Conservation (phyloP, 2,113 vertebrate species). For the Raja brachyura region DNA sequence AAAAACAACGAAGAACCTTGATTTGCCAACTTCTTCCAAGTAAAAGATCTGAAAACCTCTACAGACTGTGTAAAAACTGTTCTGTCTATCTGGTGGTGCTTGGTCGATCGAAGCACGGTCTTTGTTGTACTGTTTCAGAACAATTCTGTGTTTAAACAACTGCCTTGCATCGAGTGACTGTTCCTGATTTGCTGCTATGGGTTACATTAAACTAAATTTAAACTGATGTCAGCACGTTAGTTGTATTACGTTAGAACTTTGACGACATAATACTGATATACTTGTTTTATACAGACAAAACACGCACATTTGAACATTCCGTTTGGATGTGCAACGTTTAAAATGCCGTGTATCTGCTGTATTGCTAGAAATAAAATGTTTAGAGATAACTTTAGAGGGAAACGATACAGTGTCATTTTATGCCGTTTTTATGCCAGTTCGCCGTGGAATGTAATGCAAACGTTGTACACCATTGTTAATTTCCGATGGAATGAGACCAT, state of each 20-base stretch:
- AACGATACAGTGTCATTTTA: not conserved
- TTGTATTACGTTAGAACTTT: slow-evolving; percentile 12
- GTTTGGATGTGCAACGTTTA: slow-evolving; percentile 10
- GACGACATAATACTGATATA: not conserved
- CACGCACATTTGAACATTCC: not conserved
- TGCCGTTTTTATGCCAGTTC: not conserved
- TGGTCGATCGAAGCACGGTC: slow-evolving; percentile 27
- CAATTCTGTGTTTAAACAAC: slow-evolving; percentile 27
- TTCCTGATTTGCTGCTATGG: slow-evolving; percentile 31
- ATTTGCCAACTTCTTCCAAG: not conserved
- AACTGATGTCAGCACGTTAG: slow-evolving; percentile 22
- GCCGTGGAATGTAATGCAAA: not conserved
- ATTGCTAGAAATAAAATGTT: not conserved
- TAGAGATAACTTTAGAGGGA: not conserved
- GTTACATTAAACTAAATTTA: slow-evolving; percentile 21
- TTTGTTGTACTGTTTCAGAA: slow-evolving; percentile 17
- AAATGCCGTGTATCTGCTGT: slow-evolving; percentile 18
- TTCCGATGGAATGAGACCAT: not conserved
- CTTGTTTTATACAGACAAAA: slow-evolving; percentile 19
- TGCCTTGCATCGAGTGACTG: not conserved
- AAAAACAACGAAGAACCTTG: slow-evolving; percentile 76
- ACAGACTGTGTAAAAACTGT: slow-evolving; percentile 33
- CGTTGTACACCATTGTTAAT: not conserved
- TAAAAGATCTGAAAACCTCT: not conserved
- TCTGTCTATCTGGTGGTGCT: slow-evolving; percentile 18